Evolutionary conservation across 2,797 vertebrate genomes (phyloP).

Genomic region (Phylloscopus collybita): DNA sequence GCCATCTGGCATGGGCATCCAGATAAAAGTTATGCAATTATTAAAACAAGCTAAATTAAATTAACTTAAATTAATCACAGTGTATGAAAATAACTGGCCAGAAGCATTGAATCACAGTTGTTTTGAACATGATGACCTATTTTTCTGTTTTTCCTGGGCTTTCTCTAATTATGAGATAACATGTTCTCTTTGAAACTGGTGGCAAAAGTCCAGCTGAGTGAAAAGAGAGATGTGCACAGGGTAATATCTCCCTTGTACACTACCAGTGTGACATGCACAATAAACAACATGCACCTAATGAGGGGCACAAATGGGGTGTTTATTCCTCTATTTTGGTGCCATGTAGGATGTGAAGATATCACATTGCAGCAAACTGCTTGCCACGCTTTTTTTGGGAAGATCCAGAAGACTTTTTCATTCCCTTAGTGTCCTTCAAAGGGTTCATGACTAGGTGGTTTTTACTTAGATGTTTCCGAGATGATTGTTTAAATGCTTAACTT

Average conservation of each 20-base stretch:
- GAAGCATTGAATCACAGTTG: conserved; percentile 8
- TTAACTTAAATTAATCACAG: conserved; percentile 68
- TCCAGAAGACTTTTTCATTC: not conserved
- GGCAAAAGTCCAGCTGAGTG: conserved; percentile 31
- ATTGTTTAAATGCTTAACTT: not conserved
- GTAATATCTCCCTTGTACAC: not conserved
- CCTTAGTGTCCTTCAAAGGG: not conserved
- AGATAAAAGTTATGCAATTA: conserved; percentile 54
- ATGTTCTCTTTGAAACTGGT: not conserved
- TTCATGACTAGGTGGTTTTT: not conserved
- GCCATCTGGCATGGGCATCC: conserved; percentile 44
- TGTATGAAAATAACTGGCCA: conserved; percentile 37
- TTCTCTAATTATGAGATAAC: conserved; percentile 3
- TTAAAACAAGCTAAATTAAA: conserved; percentile 71
- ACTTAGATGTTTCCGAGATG: not conserved
- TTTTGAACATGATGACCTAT: conserved; percentile 50
- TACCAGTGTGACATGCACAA: not conserved
- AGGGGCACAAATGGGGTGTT: not conserved
- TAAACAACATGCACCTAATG: not conserved
- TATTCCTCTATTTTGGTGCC: not conserved
- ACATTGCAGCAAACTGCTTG: not conserved
- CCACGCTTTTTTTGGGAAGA: not conserved
- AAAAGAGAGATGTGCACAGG: not conserved
- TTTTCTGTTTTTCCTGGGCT: conserved; percentile 39
- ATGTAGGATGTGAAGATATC: not conserved